phyloP scores from a whole-genome alignment of 1,140 invertebrate genomes.

The Pentalonia nigronervosa region DNA sequence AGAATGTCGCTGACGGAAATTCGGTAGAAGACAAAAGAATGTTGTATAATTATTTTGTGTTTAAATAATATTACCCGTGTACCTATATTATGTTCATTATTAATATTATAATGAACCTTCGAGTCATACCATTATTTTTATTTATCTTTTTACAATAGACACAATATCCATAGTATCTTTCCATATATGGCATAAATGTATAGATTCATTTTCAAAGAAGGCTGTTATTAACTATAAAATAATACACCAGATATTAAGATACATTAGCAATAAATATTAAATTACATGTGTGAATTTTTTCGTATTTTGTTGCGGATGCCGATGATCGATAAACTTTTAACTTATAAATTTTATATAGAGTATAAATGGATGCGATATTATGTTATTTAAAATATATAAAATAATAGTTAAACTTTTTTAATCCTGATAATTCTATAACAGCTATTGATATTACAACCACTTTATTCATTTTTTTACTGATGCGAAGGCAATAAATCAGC shows the following conservation, averaged over 20 bases:
- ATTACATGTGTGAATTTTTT: background rate
- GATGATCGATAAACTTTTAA: background rate
- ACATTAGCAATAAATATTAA: background rate
- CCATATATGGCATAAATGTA: background rate
- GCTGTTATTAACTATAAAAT: background rate
- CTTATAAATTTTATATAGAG: background rate
- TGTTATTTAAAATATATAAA: background rate
- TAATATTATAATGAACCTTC: background rate
- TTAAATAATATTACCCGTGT: background rate
- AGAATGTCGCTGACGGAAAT: background rate
- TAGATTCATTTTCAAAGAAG: background rate
- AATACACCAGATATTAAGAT: background rate
- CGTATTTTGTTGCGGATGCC: background rate
- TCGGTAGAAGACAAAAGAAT: background rate
- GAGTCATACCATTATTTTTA: slow-evolving; percentile 1
- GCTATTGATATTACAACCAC: background rate
- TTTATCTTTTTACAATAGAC: background rate
- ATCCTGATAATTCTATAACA: background rate
- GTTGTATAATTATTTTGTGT: background rate
- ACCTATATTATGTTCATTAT: background rate
- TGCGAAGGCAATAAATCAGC: too few species aligned
- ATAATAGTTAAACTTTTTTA: background rate
- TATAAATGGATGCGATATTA: background rate
- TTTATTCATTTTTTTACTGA: background rate
- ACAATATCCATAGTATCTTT: background rate